Conservation (phyloP, 2,888 invertebrate species). For the Thecocarcelia acutangulata region DNA sequence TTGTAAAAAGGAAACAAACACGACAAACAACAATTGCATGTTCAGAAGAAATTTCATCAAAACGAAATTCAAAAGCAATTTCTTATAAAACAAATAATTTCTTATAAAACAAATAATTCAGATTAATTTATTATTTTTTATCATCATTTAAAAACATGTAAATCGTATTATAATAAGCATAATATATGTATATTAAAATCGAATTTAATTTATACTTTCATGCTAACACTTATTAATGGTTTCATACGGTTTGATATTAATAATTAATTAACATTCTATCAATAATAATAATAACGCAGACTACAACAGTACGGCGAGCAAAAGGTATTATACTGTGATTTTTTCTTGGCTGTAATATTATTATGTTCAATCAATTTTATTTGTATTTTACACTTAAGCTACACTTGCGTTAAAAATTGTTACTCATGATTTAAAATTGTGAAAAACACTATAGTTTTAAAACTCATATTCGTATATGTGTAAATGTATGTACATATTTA, state of each 20-base stretch:
- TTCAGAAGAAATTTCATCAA: conserved; percentile 33
- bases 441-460: conserved; percentile 18
- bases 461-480: conserved; percentile 4
- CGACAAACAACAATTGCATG: conserved; percentile 46
- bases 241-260: conserved; percentile 30
- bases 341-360: conserved; percentile 80
- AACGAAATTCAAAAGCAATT: conserved; percentile 4
- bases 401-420: conserved; percentile 79
- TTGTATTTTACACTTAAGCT: conserved; percentile 81
- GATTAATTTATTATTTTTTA: background rate
- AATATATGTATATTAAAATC: conserved; percentile 34
- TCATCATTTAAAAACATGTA: background rate
- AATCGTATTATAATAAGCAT: conserved; percentile 14
- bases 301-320: conserved; percentile 80
- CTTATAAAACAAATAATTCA: conserved; percentile 22
- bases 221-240: conserved; percentile 61
- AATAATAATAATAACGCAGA: conserved; percentile 71
- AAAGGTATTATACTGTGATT: conserved; percentile 82
- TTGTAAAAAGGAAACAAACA: background rate
- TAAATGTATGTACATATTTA: background rate
- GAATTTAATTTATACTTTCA: conserved; percentile 60
- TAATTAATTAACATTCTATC: conserved; percentile 22
- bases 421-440: conserved; percentile 76
- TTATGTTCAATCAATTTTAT: conserved; percentile 81
- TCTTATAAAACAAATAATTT: conserved; percentile 31